Conservation (phyloP, 1,140 invertebrate genomes). For the Drosophila lini region DNA sequence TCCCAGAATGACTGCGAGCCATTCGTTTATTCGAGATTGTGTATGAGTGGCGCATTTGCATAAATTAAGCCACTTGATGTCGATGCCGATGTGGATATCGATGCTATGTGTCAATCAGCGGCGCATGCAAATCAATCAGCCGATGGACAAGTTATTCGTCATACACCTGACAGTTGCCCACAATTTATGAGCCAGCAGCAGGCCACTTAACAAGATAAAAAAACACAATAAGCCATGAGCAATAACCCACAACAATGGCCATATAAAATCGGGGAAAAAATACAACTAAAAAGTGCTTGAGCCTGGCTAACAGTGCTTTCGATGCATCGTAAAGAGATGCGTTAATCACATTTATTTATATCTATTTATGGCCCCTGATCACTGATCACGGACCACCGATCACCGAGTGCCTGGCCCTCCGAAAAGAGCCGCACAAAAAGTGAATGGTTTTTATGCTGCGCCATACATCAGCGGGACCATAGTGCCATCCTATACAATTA, state of each 20-base stretch:
- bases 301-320: conserved; percentile 24
- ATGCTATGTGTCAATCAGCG: conserved; percentile 56
- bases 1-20: conserved; percentile 11
- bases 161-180: conserved; percentile 64
- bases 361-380: conserved; percentile 57
- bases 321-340: conserved; percentile 62
- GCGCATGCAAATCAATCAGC: conserved; percentile 66
- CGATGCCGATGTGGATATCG: conserved; percentile 44
- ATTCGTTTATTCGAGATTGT: conserved; percentile 10
- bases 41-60: conserved; percentile 64
- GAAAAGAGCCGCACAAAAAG: conserved; percentile 66
- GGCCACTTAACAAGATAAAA: conserved; percentile 55
- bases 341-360: conserved; percentile 72
- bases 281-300: conserved; percentile 33
- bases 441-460: conserved; percentile 78
- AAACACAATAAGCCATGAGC: conserved; percentile 26
- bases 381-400: conserved; percentile 12
- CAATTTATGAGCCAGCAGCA: conserved; percentile 65
- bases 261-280: conserved; percentile 23
- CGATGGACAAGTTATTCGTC: conserved; percentile 68
- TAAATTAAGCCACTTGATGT: conserved; percentile 76
- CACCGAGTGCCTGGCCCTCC: conserved; percentile 47
- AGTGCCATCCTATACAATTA: conserved; percentile 55
- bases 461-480: conserved; percentile 46
- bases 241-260: conserved; percentile 28